Conservation (phyloP, 2,797 vertebrate species). For the Manis javanica region DNA sequence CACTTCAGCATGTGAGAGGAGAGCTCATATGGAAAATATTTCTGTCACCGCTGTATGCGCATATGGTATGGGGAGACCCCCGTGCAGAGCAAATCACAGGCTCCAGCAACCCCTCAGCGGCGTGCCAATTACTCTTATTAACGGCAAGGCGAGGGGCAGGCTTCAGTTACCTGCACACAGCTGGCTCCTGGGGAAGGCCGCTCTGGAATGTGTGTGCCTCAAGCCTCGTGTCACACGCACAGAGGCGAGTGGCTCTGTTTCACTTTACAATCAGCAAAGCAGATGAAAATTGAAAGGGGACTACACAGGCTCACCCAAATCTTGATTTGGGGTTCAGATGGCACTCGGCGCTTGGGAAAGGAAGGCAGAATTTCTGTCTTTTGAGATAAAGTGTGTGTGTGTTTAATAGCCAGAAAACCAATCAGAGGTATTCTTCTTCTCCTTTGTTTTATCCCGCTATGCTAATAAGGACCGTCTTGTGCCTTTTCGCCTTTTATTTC, state of each 20-base stretch:
- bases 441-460: background rate
- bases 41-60: constrained; percentile 82
- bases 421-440: constrained; percentile 33
- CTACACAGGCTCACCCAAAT: background rate
- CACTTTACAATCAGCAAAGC: constrained; percentile 68
- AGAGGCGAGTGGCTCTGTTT: constrained; percentile 36
- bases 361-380: constrained; percentile 5
- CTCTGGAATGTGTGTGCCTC: constrained; percentile 71
- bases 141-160: constrained; percentile 78
- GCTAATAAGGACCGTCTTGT: constrained; percentile 30
- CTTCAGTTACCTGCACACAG: constrained; percentile 83
- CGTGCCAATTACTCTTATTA: constrained; percentile 86
- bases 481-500: constrained; percentile 15
- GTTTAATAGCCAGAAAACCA: background rate
- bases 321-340: background rate
- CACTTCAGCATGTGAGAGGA: constrained; percentile 71
- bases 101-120: constrained; percentile 68
- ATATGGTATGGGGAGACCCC: constrained; percentile 86
- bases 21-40: constrained; percentile 88
- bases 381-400: constrained; percentile 29
- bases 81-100: constrained; percentile 79
- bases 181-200: constrained; percentile 76
- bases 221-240: constrained; percentile 71
- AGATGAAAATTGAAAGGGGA: constrained; percentile 45
- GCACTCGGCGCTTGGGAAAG: background rate